Conservation (phyloP, 2,797 vertebrate species). For the Molossus alvarezi region DNA sequence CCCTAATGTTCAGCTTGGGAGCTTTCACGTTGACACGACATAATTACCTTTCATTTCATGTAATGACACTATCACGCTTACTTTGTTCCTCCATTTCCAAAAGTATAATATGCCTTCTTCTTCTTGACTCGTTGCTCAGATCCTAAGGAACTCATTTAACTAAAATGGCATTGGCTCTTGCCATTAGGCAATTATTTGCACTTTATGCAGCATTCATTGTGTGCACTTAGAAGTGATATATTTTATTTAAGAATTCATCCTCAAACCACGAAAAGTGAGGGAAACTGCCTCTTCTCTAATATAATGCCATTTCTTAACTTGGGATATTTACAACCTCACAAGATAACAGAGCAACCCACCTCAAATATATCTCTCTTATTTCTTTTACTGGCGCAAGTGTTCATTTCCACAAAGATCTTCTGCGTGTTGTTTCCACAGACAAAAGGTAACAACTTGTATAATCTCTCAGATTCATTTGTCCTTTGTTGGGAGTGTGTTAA, state of each 20-base stretch:
- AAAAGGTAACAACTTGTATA: not conserved
- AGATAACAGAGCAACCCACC: constrained; percentile 60
- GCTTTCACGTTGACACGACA: constrained; percentile 57
- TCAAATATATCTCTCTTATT: constrained; percentile 44
- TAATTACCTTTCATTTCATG: constrained; percentile 86
- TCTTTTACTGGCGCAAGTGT: constrained; percentile 60
- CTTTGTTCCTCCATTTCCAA: constrained; percentile 82
- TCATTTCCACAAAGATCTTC: constrained; percentile 54
- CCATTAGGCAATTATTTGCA: constrained; percentile 76
- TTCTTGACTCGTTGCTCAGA: constrained; percentile 74
- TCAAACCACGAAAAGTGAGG: constrained; percentile 74
- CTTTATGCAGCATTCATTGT: constrained; percentile 73
- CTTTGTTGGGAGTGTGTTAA: constrained; percentile 7
- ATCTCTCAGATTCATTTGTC: constrained; percentile 47
- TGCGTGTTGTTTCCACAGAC: constrained; percentile 77
- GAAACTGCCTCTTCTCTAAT: constrained; percentile 72
- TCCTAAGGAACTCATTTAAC: constrained; percentile 84
- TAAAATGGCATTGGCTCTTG: constrained; percentile 82
- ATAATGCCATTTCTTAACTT: constrained; percentile 72
- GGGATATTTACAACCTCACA: constrained; percentile 60
- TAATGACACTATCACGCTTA: constrained; percentile 83
- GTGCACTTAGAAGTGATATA: constrained; percentile 74
- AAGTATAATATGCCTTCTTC: constrained; percentile 81
- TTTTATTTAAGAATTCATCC: constrained; percentile 81
- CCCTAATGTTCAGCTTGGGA: constrained; percentile 77